These are phyloP conservation scores for Archocentrus centrarchus DNA, from an alignment of 2,113 vertebrate species.

Conservation along the genomic window DNA sequence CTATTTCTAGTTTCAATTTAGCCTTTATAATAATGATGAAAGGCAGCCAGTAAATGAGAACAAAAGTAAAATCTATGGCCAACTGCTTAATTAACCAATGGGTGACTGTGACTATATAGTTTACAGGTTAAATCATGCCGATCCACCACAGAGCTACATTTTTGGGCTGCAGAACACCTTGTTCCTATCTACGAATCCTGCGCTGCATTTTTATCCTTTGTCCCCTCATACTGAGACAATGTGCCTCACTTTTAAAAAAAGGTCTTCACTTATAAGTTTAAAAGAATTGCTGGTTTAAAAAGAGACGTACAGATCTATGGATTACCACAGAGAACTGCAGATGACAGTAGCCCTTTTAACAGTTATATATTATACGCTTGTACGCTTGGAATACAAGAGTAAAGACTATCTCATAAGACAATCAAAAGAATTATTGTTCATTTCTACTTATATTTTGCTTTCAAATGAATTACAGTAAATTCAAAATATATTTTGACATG, in stretches of 20 bases:
- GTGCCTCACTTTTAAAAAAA: not conserved
- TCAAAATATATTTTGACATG: not conserved
- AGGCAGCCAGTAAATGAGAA: not conserved
- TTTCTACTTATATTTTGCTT: not conserved
- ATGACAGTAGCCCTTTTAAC: not conserved
- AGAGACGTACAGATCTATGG: not conserved
- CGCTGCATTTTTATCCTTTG: not conserved
- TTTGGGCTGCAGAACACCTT: not conserved
- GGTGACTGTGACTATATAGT: not conserved
- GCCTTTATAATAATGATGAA: not conserved
- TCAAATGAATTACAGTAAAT: not conserved
- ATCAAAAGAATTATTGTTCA: not conserved
- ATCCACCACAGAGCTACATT: not conserved
- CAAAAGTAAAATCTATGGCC: not conserved
- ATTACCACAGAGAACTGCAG: not conserved
- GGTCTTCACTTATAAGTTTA: not conserved
- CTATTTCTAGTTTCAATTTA: not conserved
- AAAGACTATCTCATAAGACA: not conserved
- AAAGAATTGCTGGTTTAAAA: not conserved
- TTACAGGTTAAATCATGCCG: not conserved
- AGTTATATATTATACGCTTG: not conserved
- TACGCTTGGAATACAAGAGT: not conserved
- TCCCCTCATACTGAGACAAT: not conserved
- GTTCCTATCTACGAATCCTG: not conserved
- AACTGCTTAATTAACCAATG: not conserved